These are phyloP conservation scores for Euwallacea fornicatus DNA, from an alignment of 1,140 invertebrate genomes.

Conservation along the genomic window DNA sequence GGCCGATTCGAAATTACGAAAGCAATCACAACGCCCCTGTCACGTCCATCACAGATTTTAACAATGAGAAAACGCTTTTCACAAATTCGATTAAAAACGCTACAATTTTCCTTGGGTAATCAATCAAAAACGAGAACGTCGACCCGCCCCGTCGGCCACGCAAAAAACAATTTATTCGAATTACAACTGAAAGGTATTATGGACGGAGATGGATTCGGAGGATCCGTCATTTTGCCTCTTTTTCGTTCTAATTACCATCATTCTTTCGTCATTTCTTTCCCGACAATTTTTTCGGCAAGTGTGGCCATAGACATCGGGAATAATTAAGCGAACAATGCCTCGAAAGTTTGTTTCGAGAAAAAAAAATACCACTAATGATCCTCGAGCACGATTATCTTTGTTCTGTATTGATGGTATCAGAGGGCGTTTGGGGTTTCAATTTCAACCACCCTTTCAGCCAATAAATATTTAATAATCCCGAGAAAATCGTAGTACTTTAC, in stretches of 20 bases:
- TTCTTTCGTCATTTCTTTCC: conserved; percentile 22
- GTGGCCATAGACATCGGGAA: no score
- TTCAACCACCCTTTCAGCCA: no score
- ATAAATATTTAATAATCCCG: no score
- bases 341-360: no score
- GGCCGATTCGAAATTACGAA: conserved; percentile 14
- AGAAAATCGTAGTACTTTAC: no score
- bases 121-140: conserved; percentile 29
- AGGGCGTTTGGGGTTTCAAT: no score
- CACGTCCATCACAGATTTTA: conserved; percentile 33
- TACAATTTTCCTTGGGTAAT: conserved; percentile 37
- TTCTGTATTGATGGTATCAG: no score
- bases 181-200: conserved; percentile 38
- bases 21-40: conserved; percentile 24
- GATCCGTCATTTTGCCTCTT: conserved; percentile 31
- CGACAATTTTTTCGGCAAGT: background rate
- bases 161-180: conserved; percentile 40
- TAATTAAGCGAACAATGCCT: no score
- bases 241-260: conserved; percentile 32
- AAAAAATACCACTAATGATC: no score
- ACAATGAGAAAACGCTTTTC: conserved; percentile 38
- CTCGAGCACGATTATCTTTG: no score
- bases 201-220: conserved; percentile 32
- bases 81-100: conserved; percentile 38
- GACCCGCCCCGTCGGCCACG: conserved; percentile 17